Percentiles rank a stretch among this genome's conserved stretches.
These are phyloP conservation scores for Hemistola chrysoprasaria DNA, from an alignment of 2,888 invertebrate genomes.

Conservation along the genomic window DNA sequence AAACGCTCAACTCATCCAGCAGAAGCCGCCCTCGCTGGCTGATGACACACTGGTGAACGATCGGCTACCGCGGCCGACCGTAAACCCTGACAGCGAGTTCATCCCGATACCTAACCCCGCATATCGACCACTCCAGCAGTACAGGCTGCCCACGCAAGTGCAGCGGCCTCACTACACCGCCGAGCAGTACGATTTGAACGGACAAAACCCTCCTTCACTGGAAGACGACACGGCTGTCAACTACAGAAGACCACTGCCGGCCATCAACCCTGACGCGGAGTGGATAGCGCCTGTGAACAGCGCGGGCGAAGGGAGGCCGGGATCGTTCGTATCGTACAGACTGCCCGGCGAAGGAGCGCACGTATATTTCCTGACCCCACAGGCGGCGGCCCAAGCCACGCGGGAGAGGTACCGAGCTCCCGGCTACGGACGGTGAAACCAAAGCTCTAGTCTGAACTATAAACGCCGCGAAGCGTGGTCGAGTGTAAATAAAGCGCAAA, in stretches of 20 bases:
- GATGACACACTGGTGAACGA: conserved; percentile 88
- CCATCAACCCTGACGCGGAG: conserved; percentile 83
- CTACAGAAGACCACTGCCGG: conserved; percentile 80
- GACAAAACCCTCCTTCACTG: conserved; percentile 46
- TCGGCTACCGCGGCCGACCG: conserved; percentile 84
- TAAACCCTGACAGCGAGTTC: conserved; percentile 87
- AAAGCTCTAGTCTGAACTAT: conserved; percentile 77
- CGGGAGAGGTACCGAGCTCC: conserved; percentile 63
- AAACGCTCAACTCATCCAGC: conserved; percentile 56
- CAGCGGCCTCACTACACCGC: conserved; percentile 61
- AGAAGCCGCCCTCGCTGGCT: conserved; percentile 74
- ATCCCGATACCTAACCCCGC: conserved; percentile 74
- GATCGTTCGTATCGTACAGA: conserved; percentile 87
- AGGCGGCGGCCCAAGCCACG: conserved; percentile 67
- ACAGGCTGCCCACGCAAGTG: conserved; percentile 53
- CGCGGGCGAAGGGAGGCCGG: conserved; percentile 71
- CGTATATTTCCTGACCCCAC: conserved; percentile 90
- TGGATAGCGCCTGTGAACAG: conserved; percentile 77
- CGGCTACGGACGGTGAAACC: conserved; percentile 76
- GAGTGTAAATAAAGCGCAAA: conserved; percentile 80
- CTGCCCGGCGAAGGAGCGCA: conserved; percentile 90
- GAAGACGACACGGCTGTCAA: conserved; percentile 80
- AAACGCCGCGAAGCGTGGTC: conserved; percentile 50
- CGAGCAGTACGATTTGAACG: conserved; percentile 69
- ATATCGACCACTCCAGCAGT: conserved; percentile 60